Base-by-base conservation (phyloP, 2,113 vertebrate genomes). In the Pterophyllum scalare region DNA sequence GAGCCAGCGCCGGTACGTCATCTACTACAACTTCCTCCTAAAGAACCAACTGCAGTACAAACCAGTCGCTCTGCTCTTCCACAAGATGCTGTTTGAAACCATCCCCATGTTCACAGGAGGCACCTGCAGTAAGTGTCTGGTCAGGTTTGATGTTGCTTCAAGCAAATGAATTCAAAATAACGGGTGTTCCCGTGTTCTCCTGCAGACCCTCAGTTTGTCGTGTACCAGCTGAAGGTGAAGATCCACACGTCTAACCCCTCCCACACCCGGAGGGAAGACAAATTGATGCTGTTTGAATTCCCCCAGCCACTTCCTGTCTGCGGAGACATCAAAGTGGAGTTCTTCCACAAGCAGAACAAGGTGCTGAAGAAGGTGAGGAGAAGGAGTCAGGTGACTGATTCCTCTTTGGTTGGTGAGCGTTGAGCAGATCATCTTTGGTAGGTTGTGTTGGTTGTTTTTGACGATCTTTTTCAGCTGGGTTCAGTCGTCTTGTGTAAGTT, bases 291-390 rank as follows among this genome's bases (percentile, higher is more conserved):
- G 91, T 99, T 99, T 81, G 98, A 98, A 94, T 98, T 99, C 88
- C 97, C 98, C 17, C 98, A 99, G 83, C 97, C 97, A 2, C 94
- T 99, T 86, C 98, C 98, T 1, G 98, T 99, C 64, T 99, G 98
- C 24, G 98, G 98, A 79, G 98, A 99, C 95, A 98, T 99, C 95
- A 99, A 99, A 94, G 98, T 99, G 96, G 98, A 99, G 85, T 99
- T 99, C 93, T 99, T 99, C 95, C 97, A 99, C 95, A 99, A 99
- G 88, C 98, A 98, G 94, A 99, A 98, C 96, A 99, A 98, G 94
- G 97, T 99, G 97, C 96, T 98, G 96, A 99, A 99, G 96, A 99
- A 99, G 98, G 98, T 99, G 82, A 22, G 94, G 80, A 22, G 94
- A 74, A n/a, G 15, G 13, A 40, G 38, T 15, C 5, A 7, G 38